Percentiles rank a stretch among this genome's conserved stretches.
Evolutionary conservation across 1,140 invertebrate species (phyloP).

Genomic region (Nymphalis io): DNA sequence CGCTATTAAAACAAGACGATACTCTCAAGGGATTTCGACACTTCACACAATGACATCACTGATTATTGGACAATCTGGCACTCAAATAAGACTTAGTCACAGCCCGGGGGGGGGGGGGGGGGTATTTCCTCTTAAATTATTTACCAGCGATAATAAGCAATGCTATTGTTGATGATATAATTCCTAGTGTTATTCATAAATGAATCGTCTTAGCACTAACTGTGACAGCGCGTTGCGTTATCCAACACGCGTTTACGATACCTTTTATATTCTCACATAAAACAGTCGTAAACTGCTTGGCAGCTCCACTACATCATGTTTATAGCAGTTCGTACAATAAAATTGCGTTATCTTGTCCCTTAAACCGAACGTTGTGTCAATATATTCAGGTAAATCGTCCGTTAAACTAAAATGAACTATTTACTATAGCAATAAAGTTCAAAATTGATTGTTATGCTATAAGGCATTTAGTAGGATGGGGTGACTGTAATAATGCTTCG

Average conservation of each 20-base stretch:
- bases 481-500: not conserved
- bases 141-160: no score
- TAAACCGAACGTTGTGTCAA: slow-evolving; percentile 17
- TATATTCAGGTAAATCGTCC: slow-evolving; percentile 16
- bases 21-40: no score
- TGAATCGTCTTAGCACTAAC: not conserved
- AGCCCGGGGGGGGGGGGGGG: no score
- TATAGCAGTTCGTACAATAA: slow-evolving; percentile 34
- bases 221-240: slow-evolving; percentile 16
- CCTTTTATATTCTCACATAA: slow-evolving; percentile 43
- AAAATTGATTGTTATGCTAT: not conserved
- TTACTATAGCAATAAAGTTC: slow-evolving; percentile 2
- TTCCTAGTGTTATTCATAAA: not conserved
- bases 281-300: slow-evolving; percentile 40
- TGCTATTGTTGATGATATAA: not conserved
- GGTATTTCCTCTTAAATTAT: no score
- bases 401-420: slow-evolving; percentile 15
- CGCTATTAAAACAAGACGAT: no score
- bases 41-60: no score
- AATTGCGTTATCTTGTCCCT: slow-evolving; percentile 32
- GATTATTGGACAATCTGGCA: no score
- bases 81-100: no score
- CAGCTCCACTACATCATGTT: slow-evolving; percentile 39
- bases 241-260: slow-evolving; percentile 38
- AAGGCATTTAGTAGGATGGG: not conserved